A percentile compares a stretch with the other conserved stretches of the same genome.
Evolutionary conservation across 1,140 invertebrate genomes (phyloP).

Genomic region (Aphelinus certus): DNA sequence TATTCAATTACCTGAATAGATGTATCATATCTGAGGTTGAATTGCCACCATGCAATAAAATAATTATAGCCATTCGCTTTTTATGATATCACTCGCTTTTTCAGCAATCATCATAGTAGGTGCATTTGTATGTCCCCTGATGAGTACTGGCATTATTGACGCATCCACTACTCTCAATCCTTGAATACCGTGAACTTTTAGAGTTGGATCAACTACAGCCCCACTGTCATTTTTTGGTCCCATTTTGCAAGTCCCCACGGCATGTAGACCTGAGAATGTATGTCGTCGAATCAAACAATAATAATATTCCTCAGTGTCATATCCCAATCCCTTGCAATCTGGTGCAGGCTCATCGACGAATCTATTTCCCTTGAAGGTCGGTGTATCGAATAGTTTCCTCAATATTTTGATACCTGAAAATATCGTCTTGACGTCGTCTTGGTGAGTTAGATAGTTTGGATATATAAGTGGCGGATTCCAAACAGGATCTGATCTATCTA

Average conservation of each 20-base stretch:
- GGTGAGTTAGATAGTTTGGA: not conserved
- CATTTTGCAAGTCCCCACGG: slow-evolving; percentile 13
- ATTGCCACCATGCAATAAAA: too few species aligned
- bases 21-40: too few species aligned
- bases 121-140: not conserved
- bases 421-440: not conserved
- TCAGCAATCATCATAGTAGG: slow-evolving; percentile 3
- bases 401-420: too few species aligned
- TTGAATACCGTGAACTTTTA: not conserved
- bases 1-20: too few species aligned
- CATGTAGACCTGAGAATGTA: too few species aligned
- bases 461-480: not conserved
- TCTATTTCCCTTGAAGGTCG: too few species aligned
- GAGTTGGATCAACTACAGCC: slow-evolving; percentile 1
- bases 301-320: too few species aligned
- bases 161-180: not conserved
- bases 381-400: too few species aligned
- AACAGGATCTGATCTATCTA: not conserved
- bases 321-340: too few species aligned
- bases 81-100: slow-evolving; percentile 2
- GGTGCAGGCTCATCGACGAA: too few species aligned
- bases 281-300: too few species aligned
- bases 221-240: not conserved
- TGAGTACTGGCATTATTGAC: not conserved
- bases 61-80: not conserved